Base-by-base conservation (phyloP, 2,797 vertebrate genomes). In the Falco concolor region DNA sequence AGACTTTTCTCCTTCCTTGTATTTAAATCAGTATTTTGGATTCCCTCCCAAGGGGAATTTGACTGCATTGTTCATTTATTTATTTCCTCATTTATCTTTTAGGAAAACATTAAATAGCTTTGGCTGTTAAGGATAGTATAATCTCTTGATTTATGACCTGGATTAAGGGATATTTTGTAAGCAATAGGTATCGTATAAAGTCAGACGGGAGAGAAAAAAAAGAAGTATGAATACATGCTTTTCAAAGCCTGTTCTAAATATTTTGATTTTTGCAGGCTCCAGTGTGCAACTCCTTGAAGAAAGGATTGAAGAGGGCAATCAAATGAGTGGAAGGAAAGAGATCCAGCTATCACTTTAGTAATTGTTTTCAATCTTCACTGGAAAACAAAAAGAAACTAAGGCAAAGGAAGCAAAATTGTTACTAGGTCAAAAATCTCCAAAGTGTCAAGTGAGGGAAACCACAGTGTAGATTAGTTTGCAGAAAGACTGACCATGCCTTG, bases 81-180 rank as follows among this genome's bases (percentile, higher is more conserved):
- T 91, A 84, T 88, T 76, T 81, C 24, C 56, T 78, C 45, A 54
- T 93, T 54, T 88, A 38, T 88, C 36, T 85, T 88, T 85, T 52
- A 75, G 76, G 73, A 86, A 88, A 82, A 85, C 38, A 88, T 52
- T 75, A 70, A 76, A 60, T n/a, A 77, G 30, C 25, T 87, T 73
- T 68, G 34, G 34, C 74, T 84, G 36, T 63, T 76, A 81, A 34
- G 34, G 54, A 27, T 53, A 78, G 56, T 94, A 78, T 84, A 85
- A 90, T 67, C 67, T 30, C 47, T 85, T 82, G 49, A 85, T 78
- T 85, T 85, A 87, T 61, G 38, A 45, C 34, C 44, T 44, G 42
- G 67, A 87, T 88, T 92, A 52, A 94, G 13, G 24, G 45, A 61
- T 82, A 34, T 61, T 23, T 82, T 90, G 34, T 74, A 84, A 76